phyloP scores from a whole-genome alignment of 2,113 vertebrate genomes.

The Cyrtonyx montezumae region DNA sequence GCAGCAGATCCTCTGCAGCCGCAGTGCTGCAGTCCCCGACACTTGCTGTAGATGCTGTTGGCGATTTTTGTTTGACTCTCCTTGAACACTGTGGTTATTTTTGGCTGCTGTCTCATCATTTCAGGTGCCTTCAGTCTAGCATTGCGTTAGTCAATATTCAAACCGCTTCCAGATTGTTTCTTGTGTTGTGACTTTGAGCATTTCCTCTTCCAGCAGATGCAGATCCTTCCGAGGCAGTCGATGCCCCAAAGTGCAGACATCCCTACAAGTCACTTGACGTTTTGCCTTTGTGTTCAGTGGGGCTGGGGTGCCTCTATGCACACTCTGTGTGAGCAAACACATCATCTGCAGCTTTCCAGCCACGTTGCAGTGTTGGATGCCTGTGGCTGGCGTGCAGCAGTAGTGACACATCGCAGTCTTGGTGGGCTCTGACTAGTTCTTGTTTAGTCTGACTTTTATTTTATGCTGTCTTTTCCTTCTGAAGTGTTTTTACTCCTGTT shows the following conservation, averaged over 20 bases:
- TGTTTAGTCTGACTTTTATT: background rate
- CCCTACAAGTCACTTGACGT: background rate
- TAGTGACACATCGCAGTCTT: background rate
- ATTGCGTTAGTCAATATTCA: constrained; percentile 5
- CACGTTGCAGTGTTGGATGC: background rate
- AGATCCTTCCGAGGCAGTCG: background rate
- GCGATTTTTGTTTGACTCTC: background rate
- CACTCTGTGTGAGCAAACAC: background rate
- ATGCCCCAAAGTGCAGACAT: background rate
- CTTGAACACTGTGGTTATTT: constrained; percentile 7
- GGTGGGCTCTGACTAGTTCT: background rate
- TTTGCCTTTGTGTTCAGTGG: background rate
- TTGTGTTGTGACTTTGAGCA: constrained; percentile 5
- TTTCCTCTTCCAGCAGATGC: background rate
- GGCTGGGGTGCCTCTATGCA: background rate
- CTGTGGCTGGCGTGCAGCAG: background rate
- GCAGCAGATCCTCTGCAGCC: background rate
- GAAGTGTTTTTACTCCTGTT: background rate
- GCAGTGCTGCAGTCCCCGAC: constrained; percentile 28
- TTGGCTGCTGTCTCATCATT: constrained; percentile 22
- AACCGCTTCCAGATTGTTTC: constrained; percentile 1
- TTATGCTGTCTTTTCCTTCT: background rate
- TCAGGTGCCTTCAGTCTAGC: background rate
- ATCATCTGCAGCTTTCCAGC: background rate
- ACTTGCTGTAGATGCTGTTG: background rate